phyloP scores from a whole-genome alignment of 2,797 vertebrate species.

The Paratrypauchen microcephalus region DNA sequence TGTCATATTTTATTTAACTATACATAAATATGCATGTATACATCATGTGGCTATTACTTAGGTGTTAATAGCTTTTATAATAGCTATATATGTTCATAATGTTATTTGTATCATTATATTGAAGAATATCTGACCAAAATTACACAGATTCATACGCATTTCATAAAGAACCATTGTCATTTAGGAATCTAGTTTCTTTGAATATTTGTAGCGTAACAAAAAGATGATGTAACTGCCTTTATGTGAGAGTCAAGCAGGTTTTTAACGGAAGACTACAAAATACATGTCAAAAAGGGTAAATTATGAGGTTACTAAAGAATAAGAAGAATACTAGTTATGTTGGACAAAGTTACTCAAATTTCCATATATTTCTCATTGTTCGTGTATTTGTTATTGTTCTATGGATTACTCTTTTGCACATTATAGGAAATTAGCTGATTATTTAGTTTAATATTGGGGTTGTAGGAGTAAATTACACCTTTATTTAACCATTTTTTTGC shows the following conservation, averaged over 20 bases:
- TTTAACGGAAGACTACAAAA: background rate
- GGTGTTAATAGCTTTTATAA: background rate
- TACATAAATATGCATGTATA: background rate
- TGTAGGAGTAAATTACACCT: background rate
- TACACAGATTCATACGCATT: background rate
- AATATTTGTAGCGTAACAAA: background rate
- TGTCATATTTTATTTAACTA: background rate
- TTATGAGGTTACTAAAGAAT: background rate
- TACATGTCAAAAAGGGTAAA: background rate
- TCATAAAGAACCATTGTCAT: background rate
- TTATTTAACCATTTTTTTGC: background rate
- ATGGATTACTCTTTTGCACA: background rate
- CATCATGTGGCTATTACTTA: background rate
- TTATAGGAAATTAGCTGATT: background rate
- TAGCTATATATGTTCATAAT: background rate
- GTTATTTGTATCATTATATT: background rate
- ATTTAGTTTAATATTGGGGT: background rate
- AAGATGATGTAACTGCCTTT: constrained; percentile 5
- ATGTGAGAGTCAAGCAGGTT: background rate
- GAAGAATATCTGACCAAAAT: background rate
- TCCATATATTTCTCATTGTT: constrained; percentile 1
- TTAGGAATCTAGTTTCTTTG: background rate
- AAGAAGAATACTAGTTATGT: background rate
- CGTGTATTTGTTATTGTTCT: background rate
- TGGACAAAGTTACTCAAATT: background rate